Evolutionary conservation across 2,113 vertebrate genomes (phyloP).

Genomic region (Gasterosteus nipponicus): DNA sequence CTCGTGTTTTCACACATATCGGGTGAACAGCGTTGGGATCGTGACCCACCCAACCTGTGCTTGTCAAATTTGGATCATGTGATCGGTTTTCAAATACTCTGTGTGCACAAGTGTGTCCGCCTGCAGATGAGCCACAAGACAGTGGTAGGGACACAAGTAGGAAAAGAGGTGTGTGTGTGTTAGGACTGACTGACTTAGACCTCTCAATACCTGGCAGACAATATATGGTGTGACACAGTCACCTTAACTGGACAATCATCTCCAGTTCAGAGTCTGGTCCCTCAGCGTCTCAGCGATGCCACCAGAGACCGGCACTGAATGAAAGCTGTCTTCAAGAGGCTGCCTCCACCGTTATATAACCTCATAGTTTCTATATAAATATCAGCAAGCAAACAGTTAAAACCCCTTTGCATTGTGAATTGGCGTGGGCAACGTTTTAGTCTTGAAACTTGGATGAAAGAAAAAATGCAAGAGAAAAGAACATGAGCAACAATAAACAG

Average conservation of each 20-base stretch:
- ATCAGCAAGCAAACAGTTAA: not conserved
- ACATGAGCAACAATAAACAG: conserved; percentile 43
- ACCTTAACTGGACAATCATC: not conserved
- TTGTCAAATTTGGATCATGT: not conserved
- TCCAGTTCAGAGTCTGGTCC: not conserved
- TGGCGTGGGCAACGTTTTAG: conserved; percentile 3
- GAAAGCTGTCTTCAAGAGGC: not conserved
- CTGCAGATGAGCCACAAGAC: conserved; percentile 7
- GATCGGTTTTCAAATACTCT: not conserved
- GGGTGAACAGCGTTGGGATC: not conserved
- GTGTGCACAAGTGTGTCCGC: conserved; percentile 25
- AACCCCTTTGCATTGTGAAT: not conserved
- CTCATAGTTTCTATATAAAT: conserved; percentile 8
- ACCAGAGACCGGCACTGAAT: conserved; percentile 21
- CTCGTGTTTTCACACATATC: not conserved
- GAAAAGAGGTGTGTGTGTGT: conserved; percentile 49
- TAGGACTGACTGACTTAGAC: conserved; percentile 38
- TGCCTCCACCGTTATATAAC: conserved; percentile 1
- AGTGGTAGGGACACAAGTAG: conserved; percentile 32
- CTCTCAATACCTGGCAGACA: no score
- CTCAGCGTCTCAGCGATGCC: conserved; percentile 1
- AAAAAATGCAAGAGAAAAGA: conserved; percentile 13
- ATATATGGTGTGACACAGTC: conserved; percentile 1
- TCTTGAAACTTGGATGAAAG: conserved; percentile 15
- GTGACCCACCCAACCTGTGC: not conserved